A percentile compares a stretch with the other conserved stretches of the same genome.
These are phyloP conservation scores for Azorinus chamasolen DNA, from an alignment of 2,888 invertebrate species.

Conservation along the genomic window DNA sequence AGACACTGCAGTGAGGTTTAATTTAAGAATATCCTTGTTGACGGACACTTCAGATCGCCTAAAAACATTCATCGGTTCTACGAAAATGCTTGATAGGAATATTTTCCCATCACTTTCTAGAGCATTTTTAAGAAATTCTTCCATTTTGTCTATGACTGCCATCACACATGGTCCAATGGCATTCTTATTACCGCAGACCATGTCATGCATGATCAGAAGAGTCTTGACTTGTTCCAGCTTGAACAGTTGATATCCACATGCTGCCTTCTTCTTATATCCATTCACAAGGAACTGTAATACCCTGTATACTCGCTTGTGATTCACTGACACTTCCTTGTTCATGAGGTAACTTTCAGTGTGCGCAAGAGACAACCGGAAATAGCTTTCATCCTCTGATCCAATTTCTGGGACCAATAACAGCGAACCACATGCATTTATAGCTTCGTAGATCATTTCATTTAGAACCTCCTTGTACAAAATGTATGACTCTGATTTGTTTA, in stretches of 20 bases:
- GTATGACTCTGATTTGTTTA: constrained; percentile 11
- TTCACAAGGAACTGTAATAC: constrained; percentile 43
- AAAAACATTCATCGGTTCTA: constrained; percentile 24
- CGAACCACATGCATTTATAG: constrained; percentile 12
- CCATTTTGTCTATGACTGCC: constrained; percentile 45
- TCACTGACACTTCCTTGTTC: constrained; percentile 8
- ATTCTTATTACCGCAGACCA: constrained; percentile 18
- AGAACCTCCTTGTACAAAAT: constrained; percentile 1
- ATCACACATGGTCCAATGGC: constrained; percentile 50
- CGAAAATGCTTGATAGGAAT: constrained; percentile 29
- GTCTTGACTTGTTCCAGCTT: constrained; percentile 32
- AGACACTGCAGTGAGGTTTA: constrained; percentile 26
- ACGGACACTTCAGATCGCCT: background rate
- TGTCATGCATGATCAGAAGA: constrained; percentile 32
- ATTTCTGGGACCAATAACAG: constrained; percentile 27
- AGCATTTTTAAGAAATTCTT: constrained; percentile 17
- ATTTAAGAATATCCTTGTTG: background rate
- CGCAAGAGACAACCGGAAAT: constrained; percentile 39
- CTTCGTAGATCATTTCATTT: constrained; percentile 19
- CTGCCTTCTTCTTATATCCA: constrained; percentile 26
- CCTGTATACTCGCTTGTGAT: constrained; percentile 35
- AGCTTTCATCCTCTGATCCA: constrained; percentile 14
- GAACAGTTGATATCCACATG: constrained; percentile 42
- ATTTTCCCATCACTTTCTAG: background rate
- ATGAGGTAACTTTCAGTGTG: constrained; percentile 38